These are phyloP conservation scores for Cantharis rustica DNA, from an alignment of 2,888 invertebrate species.

Conservation along the genomic window DNA sequence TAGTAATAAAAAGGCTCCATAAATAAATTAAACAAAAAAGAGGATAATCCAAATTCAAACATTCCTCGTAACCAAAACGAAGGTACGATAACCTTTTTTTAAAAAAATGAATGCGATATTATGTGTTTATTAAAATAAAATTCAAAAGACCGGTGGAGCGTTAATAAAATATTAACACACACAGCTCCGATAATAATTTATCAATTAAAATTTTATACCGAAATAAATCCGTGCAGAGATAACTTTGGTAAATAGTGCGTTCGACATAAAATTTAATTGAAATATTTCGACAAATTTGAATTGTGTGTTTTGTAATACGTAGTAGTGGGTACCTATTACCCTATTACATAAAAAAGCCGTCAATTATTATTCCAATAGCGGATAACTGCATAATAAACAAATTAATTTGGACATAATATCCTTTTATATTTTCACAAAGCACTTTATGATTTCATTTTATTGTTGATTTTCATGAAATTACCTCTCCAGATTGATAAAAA, in stretches of 20 bases:
- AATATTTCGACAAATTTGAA: background rate
- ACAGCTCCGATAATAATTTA: background rate
- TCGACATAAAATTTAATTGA: background rate
- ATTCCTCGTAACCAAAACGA: background rate
- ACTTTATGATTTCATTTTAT: background rate
- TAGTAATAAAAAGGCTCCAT: background rate
- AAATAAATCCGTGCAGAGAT: background rate
- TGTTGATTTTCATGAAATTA: background rate
- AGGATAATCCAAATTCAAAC: background rate
- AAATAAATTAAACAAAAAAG: background rate
- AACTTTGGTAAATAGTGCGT: background rate
- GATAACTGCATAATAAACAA: background rate
- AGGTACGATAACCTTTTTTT: too few species aligned
- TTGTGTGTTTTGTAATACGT: background rate
- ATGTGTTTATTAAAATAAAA: background rate
- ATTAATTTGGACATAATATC: background rate
- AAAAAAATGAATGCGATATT: background rate
- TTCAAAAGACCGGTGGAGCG: background rate
- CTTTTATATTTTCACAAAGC: background rate
- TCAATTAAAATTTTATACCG: background rate
- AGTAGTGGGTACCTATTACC: too few species aligned
- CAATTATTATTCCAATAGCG: background rate
- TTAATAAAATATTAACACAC: background rate
- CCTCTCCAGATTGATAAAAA: background rate
- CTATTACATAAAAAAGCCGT: too few species aligned